Conservation (phyloP, 1,140 invertebrate species). For the Oryctes rhinoceros region DNA sequence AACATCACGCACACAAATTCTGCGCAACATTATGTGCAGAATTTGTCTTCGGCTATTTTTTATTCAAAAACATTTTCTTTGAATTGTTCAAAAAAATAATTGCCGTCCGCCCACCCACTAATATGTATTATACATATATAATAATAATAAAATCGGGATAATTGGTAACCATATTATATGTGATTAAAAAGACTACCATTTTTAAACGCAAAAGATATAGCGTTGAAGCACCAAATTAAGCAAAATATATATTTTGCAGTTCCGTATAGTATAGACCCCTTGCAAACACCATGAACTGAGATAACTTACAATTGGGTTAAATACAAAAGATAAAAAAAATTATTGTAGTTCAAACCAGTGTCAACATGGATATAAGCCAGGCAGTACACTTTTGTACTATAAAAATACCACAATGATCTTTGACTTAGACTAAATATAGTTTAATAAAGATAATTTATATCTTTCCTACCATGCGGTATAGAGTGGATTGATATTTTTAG, state of each 20-base stretch:
- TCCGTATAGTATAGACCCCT: not conserved
- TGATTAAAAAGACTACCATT: no score
- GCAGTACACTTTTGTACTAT: not conserved
- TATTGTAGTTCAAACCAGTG: not conserved
- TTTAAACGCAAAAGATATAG: no score
- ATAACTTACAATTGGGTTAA: not conserved
- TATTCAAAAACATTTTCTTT: no score
- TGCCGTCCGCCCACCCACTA: no score
- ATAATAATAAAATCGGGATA: no score
- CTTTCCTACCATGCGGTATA: not conserved
- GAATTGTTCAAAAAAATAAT: no score
- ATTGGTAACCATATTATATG: no score
- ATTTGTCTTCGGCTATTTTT: no score
- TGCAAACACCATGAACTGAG: not conserved
- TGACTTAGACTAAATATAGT: slow-evolving; percentile 30
- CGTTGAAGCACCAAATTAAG: not conserved
- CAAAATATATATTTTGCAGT: not conserved
- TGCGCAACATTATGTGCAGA: no score
- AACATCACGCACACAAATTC: no score
- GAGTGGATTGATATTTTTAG: slow-evolving; percentile 1
- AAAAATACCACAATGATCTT: slow-evolving; percentile 19
- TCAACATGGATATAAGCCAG: not conserved
- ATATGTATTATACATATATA: no score
- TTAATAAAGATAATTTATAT: slow-evolving; percentile 16
- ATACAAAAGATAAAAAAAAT: not conserved